These are phyloP conservation scores for Enteromius thamalakanensis DNA, from an alignment of 2,797 vertebrate genomes.

Conservation along the genomic window DNA sequence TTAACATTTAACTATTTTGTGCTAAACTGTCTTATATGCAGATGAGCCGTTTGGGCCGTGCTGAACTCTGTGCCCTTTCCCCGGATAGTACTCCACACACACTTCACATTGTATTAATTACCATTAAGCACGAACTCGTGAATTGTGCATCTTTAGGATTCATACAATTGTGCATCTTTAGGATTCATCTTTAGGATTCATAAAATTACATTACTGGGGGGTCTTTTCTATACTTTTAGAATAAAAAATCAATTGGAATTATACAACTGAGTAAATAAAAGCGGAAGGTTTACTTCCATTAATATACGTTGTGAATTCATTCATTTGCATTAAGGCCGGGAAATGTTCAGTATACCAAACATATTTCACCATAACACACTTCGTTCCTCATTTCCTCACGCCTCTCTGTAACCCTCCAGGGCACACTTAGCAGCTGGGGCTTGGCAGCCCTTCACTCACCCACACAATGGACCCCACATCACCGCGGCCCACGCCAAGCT, in stretches of 20 bases:
- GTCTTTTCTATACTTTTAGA: neutral
- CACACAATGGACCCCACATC: constrained; percentile 50
- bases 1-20: too few species aligned
- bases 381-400: constrained; percentile 13
- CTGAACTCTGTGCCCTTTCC: too few species aligned
- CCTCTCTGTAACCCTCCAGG: constrained; percentile 11
- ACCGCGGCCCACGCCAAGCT: constrained; percentile 17
- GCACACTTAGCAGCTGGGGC: constrained; percentile 40
- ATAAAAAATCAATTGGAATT: neutral
- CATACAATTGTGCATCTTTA: too few species aligned
- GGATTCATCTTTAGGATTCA: too few species aligned
- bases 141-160: neutral
- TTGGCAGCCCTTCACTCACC: constrained; percentile 43
- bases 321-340: neutral
- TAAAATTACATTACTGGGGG: too few species aligned
- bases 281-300: neutral
- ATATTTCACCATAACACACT: neutral
- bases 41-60: too few species aligned
- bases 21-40: too few species aligned
- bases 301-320: neutral
- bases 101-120: too few species aligned
- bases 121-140: too few species aligned
- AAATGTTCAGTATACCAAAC: neutral
- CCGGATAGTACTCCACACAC: too few species aligned
- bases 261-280: neutral